Evolutionary conservation across 1,140 invertebrate species (phyloP).

Genomic region (Sinonovacula constricta): DNA sequence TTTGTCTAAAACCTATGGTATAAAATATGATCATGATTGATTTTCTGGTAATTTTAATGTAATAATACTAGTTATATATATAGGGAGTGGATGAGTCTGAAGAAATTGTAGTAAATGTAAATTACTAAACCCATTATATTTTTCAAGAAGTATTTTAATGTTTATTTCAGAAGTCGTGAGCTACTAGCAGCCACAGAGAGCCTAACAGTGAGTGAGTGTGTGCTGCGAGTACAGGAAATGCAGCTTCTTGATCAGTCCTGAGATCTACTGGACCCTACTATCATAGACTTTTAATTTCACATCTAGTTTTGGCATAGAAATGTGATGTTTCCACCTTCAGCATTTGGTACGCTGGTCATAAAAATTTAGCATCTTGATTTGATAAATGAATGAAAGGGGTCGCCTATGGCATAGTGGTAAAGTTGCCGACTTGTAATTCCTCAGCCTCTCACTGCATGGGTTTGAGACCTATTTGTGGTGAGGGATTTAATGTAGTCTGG

Average conservation of each 20-base stretch:
- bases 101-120: background rate
- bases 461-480: no score
- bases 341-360: no score
- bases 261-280: no score
- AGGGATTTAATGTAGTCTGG: no score
- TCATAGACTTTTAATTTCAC: no score
- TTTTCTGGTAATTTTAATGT: background rate
- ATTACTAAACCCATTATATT: background rate
- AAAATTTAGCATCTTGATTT: no score
- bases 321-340: no score
- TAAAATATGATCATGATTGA: background rate
- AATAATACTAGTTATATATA: background rate
- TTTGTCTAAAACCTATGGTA: background rate
- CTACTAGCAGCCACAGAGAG: slow-evolving; percentile 64
- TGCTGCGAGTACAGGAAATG: slow-evolving; percentile 59
- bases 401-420: no score
- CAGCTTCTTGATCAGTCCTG: slow-evolving; percentile 37
- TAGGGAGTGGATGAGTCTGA: background rate
- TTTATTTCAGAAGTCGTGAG: slow-evolving; percentile 61
- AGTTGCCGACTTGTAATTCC: no score
- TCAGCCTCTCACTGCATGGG: no score
- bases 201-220: slow-evolving; percentile 65
- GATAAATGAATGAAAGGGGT: no score
- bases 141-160: background rate
- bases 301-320: no score